These are phyloP conservation scores for Tapirus terrestris DNA, from an alignment of 2,113 vertebrate genomes.

Conservation along the genomic window DNA sequence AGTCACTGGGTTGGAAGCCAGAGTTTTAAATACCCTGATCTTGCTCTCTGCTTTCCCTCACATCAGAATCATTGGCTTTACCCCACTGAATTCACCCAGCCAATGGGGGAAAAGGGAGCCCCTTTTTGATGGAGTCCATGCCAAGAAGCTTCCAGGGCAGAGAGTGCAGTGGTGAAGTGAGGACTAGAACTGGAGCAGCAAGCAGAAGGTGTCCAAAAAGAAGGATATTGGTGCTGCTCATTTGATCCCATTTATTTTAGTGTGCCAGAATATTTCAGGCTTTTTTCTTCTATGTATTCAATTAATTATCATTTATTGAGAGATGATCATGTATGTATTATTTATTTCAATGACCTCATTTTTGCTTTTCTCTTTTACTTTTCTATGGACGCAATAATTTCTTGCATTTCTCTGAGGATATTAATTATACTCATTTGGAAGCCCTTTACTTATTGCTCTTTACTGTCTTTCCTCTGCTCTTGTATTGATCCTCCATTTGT, in stretches of 20 bases:
- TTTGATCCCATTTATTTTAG: neutral
- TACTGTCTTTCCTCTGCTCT: neutral
- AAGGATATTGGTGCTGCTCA: neutral
- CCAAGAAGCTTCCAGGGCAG: neutral
- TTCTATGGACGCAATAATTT: neutral
- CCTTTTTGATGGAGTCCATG: neutral
- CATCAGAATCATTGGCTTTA: neutral
- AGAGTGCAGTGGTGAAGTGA: neutral
- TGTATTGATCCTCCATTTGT: neutral
- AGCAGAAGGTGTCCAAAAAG: no score
- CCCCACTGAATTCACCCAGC: neutral
- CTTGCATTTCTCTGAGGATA: neutral
- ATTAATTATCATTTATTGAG: neutral
- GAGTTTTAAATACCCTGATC: neutral
- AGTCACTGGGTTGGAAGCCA: neutral
- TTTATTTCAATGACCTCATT: neutral
- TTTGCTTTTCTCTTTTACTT: neutral
- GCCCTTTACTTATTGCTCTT: neutral
- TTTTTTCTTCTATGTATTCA: neutral
- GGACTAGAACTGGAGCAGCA: accelerated
- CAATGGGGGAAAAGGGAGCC: neutral
- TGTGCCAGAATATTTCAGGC: neutral
- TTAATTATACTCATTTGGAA: neutral
- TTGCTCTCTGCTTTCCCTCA: neutral
- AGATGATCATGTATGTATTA: neutral